These are phyloP conservation scores for Tortricodes alternella DNA, from an alignment of 2,888 invertebrate genomes.

Conservation along the genomic window DNA sequence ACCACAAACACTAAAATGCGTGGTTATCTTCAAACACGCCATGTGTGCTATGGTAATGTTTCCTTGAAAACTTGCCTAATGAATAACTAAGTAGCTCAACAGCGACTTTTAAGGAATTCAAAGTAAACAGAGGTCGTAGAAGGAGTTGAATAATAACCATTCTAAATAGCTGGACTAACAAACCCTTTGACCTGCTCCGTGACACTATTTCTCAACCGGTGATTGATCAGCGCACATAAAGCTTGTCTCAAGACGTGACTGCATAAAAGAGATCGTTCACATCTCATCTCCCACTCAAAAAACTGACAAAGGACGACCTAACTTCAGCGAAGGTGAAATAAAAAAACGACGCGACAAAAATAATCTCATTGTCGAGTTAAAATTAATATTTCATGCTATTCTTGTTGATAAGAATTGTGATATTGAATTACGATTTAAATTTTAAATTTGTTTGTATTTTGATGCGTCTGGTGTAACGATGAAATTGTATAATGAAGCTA, in stretches of 20 bases:
- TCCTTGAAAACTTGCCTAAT: slow-evolving; percentile 24
- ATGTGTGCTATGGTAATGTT: slow-evolving; percentile 20
- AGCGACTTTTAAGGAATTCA: slow-evolving; percentile 9
- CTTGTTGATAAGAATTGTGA: slow-evolving; percentile 64
- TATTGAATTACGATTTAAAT: slow-evolving; percentile 75
- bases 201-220: slow-evolving; percentile 47
- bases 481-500: slow-evolving; percentile 72
- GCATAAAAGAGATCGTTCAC: slow-evolving; percentile 36
- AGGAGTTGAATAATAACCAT: slow-evolving; percentile 21
- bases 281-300: slow-evolving; percentile 37
- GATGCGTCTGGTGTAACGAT: slow-evolving; percentile 50
- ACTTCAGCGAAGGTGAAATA: slow-evolving; percentile 40
- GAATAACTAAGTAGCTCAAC: slow-evolving; percentile 26
- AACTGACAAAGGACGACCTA: slow-evolving; percentile 41
- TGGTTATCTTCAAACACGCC: slow-evolving; percentile 11
- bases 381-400: slow-evolving; percentile 73
- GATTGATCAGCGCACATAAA: slow-evolving; percentile 56
- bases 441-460: slow-evolving; percentile 71
- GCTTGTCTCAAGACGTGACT: slow-evolving; percentile 35
- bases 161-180: slow-evolving; percentile 40
- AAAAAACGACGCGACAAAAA: slow-evolving; percentile 73
- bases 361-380: slow-evolving; percentile 60
- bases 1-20: slow-evolving; percentile 7
- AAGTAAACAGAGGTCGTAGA: slow-evolving; percentile 9
- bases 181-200: slow-evolving; percentile 50